Conservation (phyloP, 2,113 vertebrate genomes). For the Rattus norvegicus region GRCr8 NC_086029.1:44560501-44561000, state of each 20-base stretch:
- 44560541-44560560: constrained; percentile 7
- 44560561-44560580: not conserved
- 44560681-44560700: constrained; percentile 34
- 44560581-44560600: constrained; percentile 37
- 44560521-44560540: not conserved
- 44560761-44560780: not conserved
- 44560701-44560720: constrained; percentile 7
- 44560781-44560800: not conserved
- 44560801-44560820: not conserved
- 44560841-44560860: not conserved
- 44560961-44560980: constrained; percentile 44
- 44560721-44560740: not conserved
- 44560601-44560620: not conserved
- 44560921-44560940: constrained; percentile 59
- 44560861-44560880: constrained; percentile 27
- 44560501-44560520: constrained; percentile 29
- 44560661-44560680: not conserved
- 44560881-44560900: constrained; percentile 57
- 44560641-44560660: not conserved
- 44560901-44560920: constrained; percentile 50
- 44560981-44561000: constrained; percentile 58
- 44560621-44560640: not conserved
- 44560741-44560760: constrained; percentile 12
- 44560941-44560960: constrained; percentile 55
- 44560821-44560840: not conserved